These are phyloP conservation scores for Muschampia plurimacula DNA, from an alignment of 2,888 invertebrate species.

Conservation along the genomic window DNA sequence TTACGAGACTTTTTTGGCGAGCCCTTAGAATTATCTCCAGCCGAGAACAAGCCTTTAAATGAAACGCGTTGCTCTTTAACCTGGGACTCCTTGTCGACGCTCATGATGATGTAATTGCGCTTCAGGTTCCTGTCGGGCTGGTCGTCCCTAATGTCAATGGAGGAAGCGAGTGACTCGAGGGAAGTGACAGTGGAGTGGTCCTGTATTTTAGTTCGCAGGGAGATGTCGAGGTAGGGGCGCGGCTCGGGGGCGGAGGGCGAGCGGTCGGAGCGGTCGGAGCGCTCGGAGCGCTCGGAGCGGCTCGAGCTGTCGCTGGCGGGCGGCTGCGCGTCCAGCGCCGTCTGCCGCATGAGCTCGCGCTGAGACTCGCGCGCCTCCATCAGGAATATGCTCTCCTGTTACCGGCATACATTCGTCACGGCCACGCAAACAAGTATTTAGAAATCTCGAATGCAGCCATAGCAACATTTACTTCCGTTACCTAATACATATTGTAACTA, in stretches of 20 bases:
- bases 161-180: constrained; percentile 81
- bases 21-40: constrained; percentile 58
- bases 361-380: constrained; percentile 92
- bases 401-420: constrained; percentile 10
- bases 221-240: constrained; percentile 63
- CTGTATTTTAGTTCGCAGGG: constrained; percentile 56
- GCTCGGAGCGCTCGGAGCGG: too few species aligned
- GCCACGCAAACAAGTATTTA: too few species aligned
- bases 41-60: constrained; percentile 65
- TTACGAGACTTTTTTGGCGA: constrained; percentile 63
- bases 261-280: not conserved
- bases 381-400: constrained; percentile 92
- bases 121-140: constrained; percentile 57
- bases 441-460: too few species aligned
- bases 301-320: constrained; percentile 45
- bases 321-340: constrained; percentile 59
- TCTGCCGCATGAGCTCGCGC: constrained; percentile 83
- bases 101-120: constrained; percentile 58
- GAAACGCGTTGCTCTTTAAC: constrained; percentile 66
- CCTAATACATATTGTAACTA: too few species aligned
- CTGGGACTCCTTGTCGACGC: constrained; percentile 67
- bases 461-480: too few species aligned
- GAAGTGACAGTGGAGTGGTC: constrained; percentile 84
- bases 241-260: not conserved
- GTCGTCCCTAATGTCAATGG: constrained; percentile 63